Base-by-base conservation (phyloP, 2,888 invertebrate genomes). In the Drosophila gaucha region DNA sequence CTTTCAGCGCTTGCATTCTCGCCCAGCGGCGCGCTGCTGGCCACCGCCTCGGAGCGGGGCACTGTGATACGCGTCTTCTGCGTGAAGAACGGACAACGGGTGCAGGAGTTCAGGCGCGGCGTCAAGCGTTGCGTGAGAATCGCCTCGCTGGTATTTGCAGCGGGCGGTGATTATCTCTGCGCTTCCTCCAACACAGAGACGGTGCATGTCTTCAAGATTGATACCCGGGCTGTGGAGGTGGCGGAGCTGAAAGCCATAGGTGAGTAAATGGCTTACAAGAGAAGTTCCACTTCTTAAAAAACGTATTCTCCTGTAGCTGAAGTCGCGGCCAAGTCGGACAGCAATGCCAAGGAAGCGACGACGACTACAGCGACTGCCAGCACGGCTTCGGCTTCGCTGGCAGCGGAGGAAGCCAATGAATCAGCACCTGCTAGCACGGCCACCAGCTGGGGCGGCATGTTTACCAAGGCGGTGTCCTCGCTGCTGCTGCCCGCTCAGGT, bases 1-100 rank as follows among this genome's bases (percentile, higher is more conserved):
- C 77, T 92, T 20, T 91, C 92, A 3, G 92, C 92, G 9, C 72
- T 92, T 35, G 87, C 78, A 59, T 92, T 92, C 72, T 91, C 92
- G 49, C 88, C 91, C 3, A 91, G 88, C 65, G 91, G 92, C 2
- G 73, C 85, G 2, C 75, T 92, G 9, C 73, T 92, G 58, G 92
- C 92, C 22, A 92, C 92, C 5, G 92, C 92, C 44, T 92, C 92
- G 0, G 91, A 91, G 73, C 90, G 92, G 6, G 92, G 92, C 22
- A 92, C 92, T 64, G 92, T 92, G 69, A 92, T 92, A 82, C 87
- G 92, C 9, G 90, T 92, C n/a, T 92, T 92, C 63, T 91, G 91
- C 58, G 91, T 91, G 5, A 90, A 90, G 71, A 92, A 91, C 66
- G 92, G 91, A 2, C 91, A 92, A 66, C 86, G 89, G 31, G 89